Conservation (phyloP, 1,140 invertebrate species). For the Drosophila suzukii region DNA sequence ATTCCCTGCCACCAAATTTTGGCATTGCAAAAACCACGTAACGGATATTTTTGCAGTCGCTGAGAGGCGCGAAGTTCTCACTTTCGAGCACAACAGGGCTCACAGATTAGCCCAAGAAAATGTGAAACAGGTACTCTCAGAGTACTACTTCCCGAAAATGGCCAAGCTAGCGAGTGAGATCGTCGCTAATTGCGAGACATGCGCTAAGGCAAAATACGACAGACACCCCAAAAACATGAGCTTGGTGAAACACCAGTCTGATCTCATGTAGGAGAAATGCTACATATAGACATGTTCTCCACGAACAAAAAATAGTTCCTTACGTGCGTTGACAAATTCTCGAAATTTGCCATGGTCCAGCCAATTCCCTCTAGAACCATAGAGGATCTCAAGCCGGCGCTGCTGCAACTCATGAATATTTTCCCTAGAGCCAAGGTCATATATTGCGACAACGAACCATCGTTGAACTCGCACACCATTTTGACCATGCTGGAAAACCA, state of each 20-base stretch:
- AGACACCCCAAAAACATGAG: background rate
- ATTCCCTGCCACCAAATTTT: background rate
- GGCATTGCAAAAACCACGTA: background rate
- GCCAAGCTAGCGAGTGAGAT: no score
- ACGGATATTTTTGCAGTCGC: background rate
- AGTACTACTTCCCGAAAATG: background rate
- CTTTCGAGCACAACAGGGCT: background rate
- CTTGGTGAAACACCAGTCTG: slow-evolving; percentile 1
- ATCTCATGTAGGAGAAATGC: slow-evolving; percentile 1
- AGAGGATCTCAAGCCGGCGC: background rate
- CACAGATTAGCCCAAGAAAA: slow-evolving; percentile 5
- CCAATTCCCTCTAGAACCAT: slow-evolving; percentile 6
- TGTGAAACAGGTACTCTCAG: slow-evolving; percentile 3
- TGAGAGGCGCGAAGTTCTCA: background rate
- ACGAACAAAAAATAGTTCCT: slow-evolving; percentile 16
- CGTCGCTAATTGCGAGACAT: slow-evolving; percentile 1
- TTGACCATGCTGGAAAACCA: slow-evolving; percentile 1
- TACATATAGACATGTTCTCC: background rate
- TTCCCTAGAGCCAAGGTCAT: slow-evolving; percentile 4
- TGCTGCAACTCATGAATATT: background rate
- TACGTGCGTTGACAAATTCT: slow-evolving; percentile 17
- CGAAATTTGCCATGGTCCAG: slow-evolving; percentile 2
- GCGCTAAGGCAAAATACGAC: background rate
- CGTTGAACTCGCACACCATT: background rate
- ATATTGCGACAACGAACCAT: slow-evolving; percentile 4